Conservation (phyloP, 2,888 invertebrate genomes). For the Temnothorax rugatulus region DNA sequence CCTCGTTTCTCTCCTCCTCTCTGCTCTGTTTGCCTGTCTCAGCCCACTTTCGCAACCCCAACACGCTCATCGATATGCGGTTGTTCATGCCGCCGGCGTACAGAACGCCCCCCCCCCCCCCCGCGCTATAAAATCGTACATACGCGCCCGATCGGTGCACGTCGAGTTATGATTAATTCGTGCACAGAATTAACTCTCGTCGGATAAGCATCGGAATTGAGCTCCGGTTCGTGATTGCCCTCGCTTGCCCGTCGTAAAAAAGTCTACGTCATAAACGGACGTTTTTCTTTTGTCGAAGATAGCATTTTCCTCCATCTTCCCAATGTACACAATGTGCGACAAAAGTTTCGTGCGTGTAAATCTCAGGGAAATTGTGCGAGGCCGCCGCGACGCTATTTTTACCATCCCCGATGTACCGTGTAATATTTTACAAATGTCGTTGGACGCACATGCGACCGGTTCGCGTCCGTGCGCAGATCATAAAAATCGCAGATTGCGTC, state of each 20-base stretch:
- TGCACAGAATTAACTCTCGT: constrained; percentile 70
- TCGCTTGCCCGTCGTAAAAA: constrained; percentile 18
- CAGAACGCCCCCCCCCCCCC: constrained; percentile 43
- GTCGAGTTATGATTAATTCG: constrained; percentile 81
- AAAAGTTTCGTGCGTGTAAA: constrained; percentile 35
- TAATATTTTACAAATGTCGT: constrained; percentile 56
- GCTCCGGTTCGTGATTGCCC: constrained; percentile 2
- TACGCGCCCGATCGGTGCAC: constrained; percentile 68
- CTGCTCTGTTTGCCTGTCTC: constrained; percentile 20
- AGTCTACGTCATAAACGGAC: background rate
- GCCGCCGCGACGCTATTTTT: constrained; percentile 12
- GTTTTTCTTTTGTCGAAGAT: background rate
- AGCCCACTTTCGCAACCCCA: constrained; percentile 43
- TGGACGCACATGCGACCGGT: constrained; percentile 52
- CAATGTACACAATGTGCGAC: background rate
- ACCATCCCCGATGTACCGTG: constrained; percentile 25
- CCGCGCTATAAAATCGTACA: constrained; percentile 73
- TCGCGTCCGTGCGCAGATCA: constrained; percentile 47
- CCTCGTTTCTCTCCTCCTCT: constrained; percentile 6
- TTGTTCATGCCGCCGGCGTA: constrained; percentile 66
- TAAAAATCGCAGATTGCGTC: constrained; percentile 57
- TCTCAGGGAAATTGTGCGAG: constrained; percentile 27
- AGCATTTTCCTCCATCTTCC: background rate
- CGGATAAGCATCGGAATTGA: constrained; percentile 76
- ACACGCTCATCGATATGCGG: constrained; percentile 64